These are phyloP conservation scores for Allacma fusca DNA, from an alignment of 2,888 invertebrate genomes.

Conservation along the genomic window DNA sequence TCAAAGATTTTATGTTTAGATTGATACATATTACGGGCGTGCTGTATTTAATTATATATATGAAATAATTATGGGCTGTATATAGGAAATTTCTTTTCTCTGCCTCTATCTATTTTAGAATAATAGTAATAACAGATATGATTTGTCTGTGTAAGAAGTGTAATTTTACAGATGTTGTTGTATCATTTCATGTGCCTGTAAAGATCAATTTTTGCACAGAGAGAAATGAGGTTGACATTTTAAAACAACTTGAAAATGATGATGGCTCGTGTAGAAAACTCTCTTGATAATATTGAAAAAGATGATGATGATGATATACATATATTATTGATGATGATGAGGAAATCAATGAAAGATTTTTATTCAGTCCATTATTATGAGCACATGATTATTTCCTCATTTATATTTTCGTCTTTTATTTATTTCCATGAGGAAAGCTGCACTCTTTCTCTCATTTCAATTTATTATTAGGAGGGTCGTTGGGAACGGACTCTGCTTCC, in stretches of 20 bases:
- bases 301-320: constrained; percentile 18
- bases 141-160: constrained; percentile 1
- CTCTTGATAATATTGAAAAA: constrained; percentile 3
- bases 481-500: no score
- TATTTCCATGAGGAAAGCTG: background rate
- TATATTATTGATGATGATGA: constrained; percentile 24
- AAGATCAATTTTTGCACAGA: background rate
- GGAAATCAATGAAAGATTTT: constrained; percentile 33
- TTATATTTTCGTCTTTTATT: background rate
- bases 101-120: background rate
- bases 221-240: background rate
- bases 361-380: constrained; percentile 20
- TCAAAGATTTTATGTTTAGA: constrained; percentile 14
- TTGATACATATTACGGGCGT: background rate
- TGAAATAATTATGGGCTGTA: background rate
- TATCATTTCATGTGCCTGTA: background rate
- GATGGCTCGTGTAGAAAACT: background rate
- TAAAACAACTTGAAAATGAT: constrained; percentile 17
- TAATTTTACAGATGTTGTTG: constrained; percentile 1
- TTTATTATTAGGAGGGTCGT: background rate
- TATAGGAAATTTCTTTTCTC: background rate
- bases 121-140: constrained; percentile 7
- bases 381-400: constrained; percentile 5
- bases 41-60: constrained; percentile 12
- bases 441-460: background rate